These are phyloP conservation scores for Leptogaster cylindrica DNA, from an alignment of 2,888 invertebrate species.

Conservation along the genomic window DNA sequence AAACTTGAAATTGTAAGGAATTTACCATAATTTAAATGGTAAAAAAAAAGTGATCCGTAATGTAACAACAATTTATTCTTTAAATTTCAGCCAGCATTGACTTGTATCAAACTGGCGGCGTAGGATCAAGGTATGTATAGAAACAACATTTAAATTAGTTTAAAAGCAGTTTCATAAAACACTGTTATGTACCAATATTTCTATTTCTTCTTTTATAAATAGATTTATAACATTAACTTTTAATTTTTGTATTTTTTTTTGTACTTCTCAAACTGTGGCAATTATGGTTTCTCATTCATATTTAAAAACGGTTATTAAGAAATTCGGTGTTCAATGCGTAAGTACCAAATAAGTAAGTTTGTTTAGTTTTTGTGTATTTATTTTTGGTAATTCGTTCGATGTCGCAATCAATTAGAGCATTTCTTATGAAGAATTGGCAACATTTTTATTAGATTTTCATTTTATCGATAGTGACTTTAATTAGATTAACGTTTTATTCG, in stretches of 20 bases:
- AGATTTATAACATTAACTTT: conserved; percentile 7
- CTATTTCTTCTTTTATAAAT: not conserved
- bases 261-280: not conserved
- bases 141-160: too few relatives aligned
- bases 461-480: too few relatives aligned
- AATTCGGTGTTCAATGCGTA: conserved; percentile 1
- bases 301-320: not conserved
- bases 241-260: conserved; percentile 3
- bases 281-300: not conserved
- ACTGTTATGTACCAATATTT: too few relatives aligned
- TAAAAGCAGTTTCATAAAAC: too few relatives aligned
- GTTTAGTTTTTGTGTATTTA: not conserved
- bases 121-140: conserved; percentile 2
- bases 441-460: too few relatives aligned
- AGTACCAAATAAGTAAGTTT: conserved; percentile 14
- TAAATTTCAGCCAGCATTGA: conserved; percentile 1
- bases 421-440: too few relatives aligned
- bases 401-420: too few relatives aligned
- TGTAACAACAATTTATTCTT: not conserved
- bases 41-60: not conserved
- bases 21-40: not conserved
- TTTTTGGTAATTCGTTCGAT: too few relatives aligned
- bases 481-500: too few relatives aligned
- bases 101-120: not conserved
- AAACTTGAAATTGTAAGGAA: not conserved